Percentiles rank a stretch among this genome's conserved stretches.
Evolutionary conservation across 1,140 invertebrate genomes (phyloP).

Genomic region (Atta texana): DNA sequence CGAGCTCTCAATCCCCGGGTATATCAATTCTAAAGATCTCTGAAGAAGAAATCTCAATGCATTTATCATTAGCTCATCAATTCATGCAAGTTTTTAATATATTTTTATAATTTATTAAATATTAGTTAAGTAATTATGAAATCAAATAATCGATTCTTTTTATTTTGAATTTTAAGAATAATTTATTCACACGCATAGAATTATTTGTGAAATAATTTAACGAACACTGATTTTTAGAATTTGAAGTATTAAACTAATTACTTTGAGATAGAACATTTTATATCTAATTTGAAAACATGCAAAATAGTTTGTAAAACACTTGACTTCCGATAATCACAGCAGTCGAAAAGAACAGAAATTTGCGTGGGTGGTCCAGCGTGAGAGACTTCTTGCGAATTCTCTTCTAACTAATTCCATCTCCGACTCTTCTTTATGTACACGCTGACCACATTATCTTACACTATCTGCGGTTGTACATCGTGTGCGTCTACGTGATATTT

Average conservation of each 20-base stretch:
- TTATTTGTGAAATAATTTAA: slow-evolving; percentile 1
- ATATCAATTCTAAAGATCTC: slow-evolving; percentile 12
- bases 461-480: slow-evolving; percentile 25
- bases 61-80: neutral
- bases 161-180: neutral
- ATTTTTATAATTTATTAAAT: neutral
- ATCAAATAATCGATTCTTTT: neutral
- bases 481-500: slow-evolving; percentile 14
- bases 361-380: slow-evolving; percentile 10
- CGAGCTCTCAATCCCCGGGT: slow-evolving; percentile 7
- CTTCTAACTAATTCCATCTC: slow-evolving; percentile 31
- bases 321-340: neutral
- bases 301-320: neutral
- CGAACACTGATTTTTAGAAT: neutral
- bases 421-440: slow-evolving; percentile 27
- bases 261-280: neutral
- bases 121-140: neutral
- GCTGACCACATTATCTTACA: slow-evolving; percentile 37
- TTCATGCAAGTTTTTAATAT: slow-evolving; percentile 1
- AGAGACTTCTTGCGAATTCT: slow-evolving; percentile 34
- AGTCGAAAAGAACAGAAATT: slow-evolving; percentile 3
- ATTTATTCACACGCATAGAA: neutral
- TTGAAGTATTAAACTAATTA: slow-evolving; percentile 14
- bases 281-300: neutral
- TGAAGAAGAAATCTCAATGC: slow-evolving; percentile 22